phyloP scores from a whole-genome alignment of 2,797 vertebrate genomes.

The Sphenopsis melanotis region DNA sequence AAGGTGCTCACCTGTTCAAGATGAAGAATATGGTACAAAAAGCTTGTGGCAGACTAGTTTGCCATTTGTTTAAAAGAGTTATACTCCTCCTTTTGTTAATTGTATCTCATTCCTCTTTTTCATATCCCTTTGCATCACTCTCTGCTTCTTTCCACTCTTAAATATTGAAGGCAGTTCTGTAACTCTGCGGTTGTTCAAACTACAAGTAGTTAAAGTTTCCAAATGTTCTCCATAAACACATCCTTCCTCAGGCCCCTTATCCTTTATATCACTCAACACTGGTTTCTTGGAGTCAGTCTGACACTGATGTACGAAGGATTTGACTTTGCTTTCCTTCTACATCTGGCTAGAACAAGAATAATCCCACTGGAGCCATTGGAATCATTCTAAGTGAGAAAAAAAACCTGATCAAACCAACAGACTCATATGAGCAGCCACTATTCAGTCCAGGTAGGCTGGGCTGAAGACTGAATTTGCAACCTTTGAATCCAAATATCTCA shows the following conservation, averaged over 20 bases:
- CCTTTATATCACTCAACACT: conserved; percentile 56
- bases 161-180: background rate
- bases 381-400: background rate
- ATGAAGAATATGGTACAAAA: background rate
- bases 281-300: conserved; percentile 45
- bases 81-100: background rate
- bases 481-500: background rate
- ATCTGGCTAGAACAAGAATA: conserved; percentile 34
- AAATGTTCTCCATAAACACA: conserved; percentile 57
- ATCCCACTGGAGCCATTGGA: conserved; percentile 42
- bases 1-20: background rate
- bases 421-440: background rate
- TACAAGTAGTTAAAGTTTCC: conserved; percentile 53
- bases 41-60: background rate
- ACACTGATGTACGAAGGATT: conserved; percentile 53
- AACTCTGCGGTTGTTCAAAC: background rate
- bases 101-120: background rate
- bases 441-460: background rate
- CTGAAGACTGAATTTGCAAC: background rate
- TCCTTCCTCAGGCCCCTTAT: conserved; percentile 55
- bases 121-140: background rate
- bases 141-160: background rate
- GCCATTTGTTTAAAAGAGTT: background rate
- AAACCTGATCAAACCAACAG: conserved; percentile 9
- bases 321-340: conserved; percentile 57